Percentiles rank a stretch among this genome's conserved stretches.
Conservation (phyloP, 1,140 invertebrate species). For the Papilio machaon region DNA sequence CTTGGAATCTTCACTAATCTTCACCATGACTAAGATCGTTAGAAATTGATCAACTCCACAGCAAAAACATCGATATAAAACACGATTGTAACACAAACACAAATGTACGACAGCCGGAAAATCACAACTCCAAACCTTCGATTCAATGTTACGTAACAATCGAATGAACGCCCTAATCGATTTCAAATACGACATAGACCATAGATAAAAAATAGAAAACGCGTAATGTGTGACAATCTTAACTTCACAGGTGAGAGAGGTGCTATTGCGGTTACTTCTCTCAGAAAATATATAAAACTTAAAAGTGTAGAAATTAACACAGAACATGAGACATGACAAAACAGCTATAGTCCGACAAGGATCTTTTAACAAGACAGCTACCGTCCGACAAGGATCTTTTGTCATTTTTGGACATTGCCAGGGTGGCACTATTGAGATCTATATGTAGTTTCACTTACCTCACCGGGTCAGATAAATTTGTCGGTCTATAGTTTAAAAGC, state of each 20-base stretch:
- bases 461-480: background rate
- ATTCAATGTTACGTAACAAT: background rate
- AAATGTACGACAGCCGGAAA: conserved; percentile 26
- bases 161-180: conserved; percentile 12
- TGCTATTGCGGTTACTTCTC: background rate
- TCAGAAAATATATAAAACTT: too few relatives aligned
- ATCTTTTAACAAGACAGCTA: too few relatives aligned
- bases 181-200: background rate
- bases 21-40: background rate
- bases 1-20: background rate
- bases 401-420: too few relatives aligned
- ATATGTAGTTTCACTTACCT: background rate
- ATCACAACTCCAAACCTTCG: conserved; percentile 9
- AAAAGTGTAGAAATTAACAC: too few relatives aligned
- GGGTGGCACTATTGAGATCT: too few relatives aligned
- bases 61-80: conserved; percentile 10
- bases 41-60: background rate
- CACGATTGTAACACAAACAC: too few relatives aligned
- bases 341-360: too few relatives aligned
- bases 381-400: too few relatives aligned
- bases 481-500: background rate
- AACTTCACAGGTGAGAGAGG: background rate
- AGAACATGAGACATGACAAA: too few relatives aligned
- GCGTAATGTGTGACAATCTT: background rate
- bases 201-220: background rate